A percentile compares a stretch with the other conserved stretches of the same genome.
Conservation (phyloP, 1,140 invertebrate genomes). For the Macrobrachium nipponense region DNA sequence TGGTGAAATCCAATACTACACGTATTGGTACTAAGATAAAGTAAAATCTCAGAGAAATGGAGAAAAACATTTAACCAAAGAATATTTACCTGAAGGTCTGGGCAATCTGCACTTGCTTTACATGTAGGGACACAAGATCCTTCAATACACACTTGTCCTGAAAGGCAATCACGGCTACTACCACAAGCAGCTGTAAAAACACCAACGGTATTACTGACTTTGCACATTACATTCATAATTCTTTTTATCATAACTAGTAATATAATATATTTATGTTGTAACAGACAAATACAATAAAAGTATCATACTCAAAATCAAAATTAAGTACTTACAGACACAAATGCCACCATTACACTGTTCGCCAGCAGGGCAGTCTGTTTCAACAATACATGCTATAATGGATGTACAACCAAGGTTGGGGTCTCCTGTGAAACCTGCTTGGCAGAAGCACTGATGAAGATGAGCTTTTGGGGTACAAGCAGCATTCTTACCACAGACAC, state of each 20-base stretch:
- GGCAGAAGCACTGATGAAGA: conserved; percentile 80
- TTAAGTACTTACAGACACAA: conserved; percentile 75
- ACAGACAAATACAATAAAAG: neutral
- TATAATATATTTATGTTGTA: too few relatives aligned
- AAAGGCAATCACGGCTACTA: conserved; percentile 77
- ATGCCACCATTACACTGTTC: conserved; percentile 85
- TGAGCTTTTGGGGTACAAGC: conserved; percentile 76
- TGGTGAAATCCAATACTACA: too few relatives aligned
- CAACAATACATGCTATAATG: conserved; percentile 75
- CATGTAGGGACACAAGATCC: conserved; percentile 74
- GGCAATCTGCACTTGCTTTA: conserved; percentile 83
- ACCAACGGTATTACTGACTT: neutral
- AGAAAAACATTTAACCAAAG: neutral
- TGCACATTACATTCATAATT: too few relatives aligned
- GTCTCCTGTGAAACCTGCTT: conserved; percentile 85
- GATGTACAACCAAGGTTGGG: conserved; percentile 80
- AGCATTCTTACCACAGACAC: conserved; percentile 85
- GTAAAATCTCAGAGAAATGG: neutral
- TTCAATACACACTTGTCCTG: conserved; percentile 78
- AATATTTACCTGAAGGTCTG: conserved; percentile 76
- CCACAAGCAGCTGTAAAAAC: conserved; percentile 56
- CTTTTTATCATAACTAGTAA: too few relatives aligned
- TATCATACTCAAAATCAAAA: neutral
- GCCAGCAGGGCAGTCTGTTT: conserved; percentile 82
- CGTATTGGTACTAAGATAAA: neutral